Evolutionary conservation across 64 coral and sea anemone species (phyloP).

Genomic region (Stichodactyla mertensii): DNA sequence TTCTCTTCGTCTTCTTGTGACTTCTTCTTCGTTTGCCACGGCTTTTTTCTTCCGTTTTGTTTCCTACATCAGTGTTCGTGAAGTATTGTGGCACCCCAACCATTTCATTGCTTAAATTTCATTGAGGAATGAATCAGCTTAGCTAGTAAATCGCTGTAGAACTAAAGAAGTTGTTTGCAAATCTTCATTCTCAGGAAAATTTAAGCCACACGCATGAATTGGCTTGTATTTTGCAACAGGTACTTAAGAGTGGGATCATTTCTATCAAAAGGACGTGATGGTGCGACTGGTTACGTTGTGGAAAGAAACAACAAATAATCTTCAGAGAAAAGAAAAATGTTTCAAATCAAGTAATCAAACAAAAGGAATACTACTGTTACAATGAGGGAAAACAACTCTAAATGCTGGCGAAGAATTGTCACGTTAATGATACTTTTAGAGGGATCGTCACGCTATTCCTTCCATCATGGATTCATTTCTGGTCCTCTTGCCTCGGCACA

Average conservation of each 20-base stretch:
- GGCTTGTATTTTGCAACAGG: background rate
- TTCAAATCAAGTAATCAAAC: background rate
- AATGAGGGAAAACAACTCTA: too few species aligned
- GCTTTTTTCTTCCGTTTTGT: background rate
- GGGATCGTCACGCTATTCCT: too few species aligned
- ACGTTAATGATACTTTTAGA: too few species aligned
- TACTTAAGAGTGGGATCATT: constrained; percentile 19
- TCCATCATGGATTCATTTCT: too few species aligned
- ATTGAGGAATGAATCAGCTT: background rate
- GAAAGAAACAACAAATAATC: background rate
- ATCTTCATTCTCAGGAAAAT: background rate
- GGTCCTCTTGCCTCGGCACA: too few species aligned
- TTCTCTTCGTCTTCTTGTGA: background rate
- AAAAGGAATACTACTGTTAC: too few species aligned
- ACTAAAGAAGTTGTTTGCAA: background rate
- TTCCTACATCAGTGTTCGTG: background rate
- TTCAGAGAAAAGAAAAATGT: background rate
- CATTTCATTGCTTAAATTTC: background rate
- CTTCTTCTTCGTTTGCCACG: background rate
- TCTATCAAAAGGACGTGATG: constrained; percentile 6
- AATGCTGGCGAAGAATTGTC: too few species aligned
- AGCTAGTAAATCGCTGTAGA: background rate
- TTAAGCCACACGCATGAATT: background rate
- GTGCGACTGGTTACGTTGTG: background rate
- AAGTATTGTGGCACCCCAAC: background rate